Percentiles rank a stretch among this genome's conserved stretches.
phyloP scores from a whole-genome alignment of 2,113 vertebrate genomes.

The Agapornis roseicollis region DNA sequence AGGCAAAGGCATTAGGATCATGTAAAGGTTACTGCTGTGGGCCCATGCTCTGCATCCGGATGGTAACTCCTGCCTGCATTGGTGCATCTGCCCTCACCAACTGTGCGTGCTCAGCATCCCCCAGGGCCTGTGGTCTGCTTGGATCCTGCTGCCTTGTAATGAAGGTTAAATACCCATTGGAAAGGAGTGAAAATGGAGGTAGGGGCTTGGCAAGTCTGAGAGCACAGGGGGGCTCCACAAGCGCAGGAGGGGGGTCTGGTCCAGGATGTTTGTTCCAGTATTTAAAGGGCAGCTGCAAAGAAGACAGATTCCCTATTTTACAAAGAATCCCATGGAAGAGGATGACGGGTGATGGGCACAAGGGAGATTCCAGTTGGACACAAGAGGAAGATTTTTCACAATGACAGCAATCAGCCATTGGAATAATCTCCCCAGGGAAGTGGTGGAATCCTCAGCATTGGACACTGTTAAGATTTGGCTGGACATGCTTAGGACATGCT shows the following conservation, averaged over 20 bases:
- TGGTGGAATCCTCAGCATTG: accelerated
- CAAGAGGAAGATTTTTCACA: not conserved
- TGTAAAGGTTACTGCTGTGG: not conserved
- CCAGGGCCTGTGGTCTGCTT: not conserved
- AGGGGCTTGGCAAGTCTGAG: not conserved
- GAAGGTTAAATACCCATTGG: not conserved
- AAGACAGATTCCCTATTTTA: not conserved
- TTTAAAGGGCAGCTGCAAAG: not conserved
- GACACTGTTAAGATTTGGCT: not conserved
- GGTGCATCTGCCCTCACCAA: not conserved
- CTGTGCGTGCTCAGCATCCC: not conserved
- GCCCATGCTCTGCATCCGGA: not conserved
- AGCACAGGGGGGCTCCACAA: not conserved
- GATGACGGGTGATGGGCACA: not conserved
- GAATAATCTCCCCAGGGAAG: not conserved
- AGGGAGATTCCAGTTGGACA: not conserved
- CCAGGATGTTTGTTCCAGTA: not conserved
- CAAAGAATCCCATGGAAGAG: not conserved
- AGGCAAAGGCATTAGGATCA: not conserved
- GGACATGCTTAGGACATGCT: not conserved
- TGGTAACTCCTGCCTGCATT: not conserved
- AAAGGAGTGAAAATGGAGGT: not conserved
- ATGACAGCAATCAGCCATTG: not conserved
- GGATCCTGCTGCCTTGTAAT: not conserved
- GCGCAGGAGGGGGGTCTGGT: not conserved